Evolutionary conservation across 2,888 invertebrate genomes (phyloP), one percentile per base, ranked within the genome.

Genomic region (Dicyrtoma fusca): DNA sequence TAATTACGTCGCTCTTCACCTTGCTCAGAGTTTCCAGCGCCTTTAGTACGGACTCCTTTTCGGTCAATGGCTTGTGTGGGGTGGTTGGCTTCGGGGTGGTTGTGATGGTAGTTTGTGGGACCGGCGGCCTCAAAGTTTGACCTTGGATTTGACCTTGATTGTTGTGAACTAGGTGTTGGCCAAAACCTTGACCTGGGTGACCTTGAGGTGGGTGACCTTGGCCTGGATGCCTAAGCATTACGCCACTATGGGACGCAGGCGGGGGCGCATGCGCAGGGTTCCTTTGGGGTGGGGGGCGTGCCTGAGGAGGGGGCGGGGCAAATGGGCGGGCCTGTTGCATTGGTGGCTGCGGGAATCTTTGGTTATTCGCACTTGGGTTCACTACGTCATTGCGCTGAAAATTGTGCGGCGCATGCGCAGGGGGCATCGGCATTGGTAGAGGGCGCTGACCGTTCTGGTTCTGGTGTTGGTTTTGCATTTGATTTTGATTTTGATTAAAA

Each of bases 21-120:
- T 74, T 78, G 55, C 77, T 78, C 26, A 79, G 44, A 1, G 77
- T 76, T 51, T 77, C 76, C 25, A 79, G 62, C 0, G 79, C 79
- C 55, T 77, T 69, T 8, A 77, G 64, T 0, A 79, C 57, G 59
- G 76, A 74, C 34, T 74, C 72, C 34, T 76, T 78, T 17, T 78
- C 77, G 11, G 61, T 49, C 19, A 59, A 6, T 11, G 64, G 71
- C 19, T 57, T 65, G 11, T 47, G 34, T 10, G 64, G 34, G 0
- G n/a, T 1, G 1, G 66, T 34, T 11, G 65, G 23, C 8, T 61
- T n/a, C 1, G 72, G 13, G n/a, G 13, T 61, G 14, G 65, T 34
- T 19, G 55, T 17, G 44, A 34, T 14, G 8, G 51, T 51, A n/a
- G n/a, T n/a, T n/a, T n/a, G 34, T n/a, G 21, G n/a, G 10, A 51